Base-by-base conservation (phyloP, 2,113 vertebrate genomes). In the Passer montanus region DNA sequence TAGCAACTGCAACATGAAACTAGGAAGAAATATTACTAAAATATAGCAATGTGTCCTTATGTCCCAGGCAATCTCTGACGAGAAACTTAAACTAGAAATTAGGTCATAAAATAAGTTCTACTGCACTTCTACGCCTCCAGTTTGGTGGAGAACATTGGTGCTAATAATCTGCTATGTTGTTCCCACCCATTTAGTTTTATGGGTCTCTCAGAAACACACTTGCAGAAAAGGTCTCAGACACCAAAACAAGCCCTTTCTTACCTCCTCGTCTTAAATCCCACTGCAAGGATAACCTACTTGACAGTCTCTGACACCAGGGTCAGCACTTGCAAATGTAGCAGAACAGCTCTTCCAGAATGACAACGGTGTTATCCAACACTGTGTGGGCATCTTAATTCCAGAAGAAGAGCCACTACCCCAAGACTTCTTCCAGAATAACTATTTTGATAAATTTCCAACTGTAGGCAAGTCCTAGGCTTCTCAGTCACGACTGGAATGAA, bases 401-500 rank as follows among this genome's bases (percentile, higher is more conserved):
- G 81, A 72, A 93, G 89, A 94, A 76, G 89, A 95, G 44, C 46
- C 31, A 1, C 49, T 95, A 97, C 80, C 91, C 94, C 49, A 93
- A 95, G 84, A 84, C 66, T 93, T 84, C 84, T 97, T 97, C 85
- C 76, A 95, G 94, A 96, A 97, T 90, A 96, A 94, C 88, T 93
- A 82, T 93, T 96, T 92, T 96, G 90, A 94, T 96, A 95, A 96
- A 97, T 97, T 96, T 96, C 94, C 96, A 96, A 96, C 83, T 94
- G 90, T 89, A 94, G 95, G 92, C 95, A 96, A 97, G 80, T 79
- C 95, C 73, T 79, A 84, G 92, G 93, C 92, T 96, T 95, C 92
- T 96, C 94, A 96, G 95, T 96, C 96, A 97, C 96, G 93, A 97
- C 95, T 94, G 83, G 92, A 96, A 97, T 97, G 95, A 97, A 96